Evolutionary conservation across 2,888 invertebrate species (phyloP), one percentile per base, ranked within the genome.

Genomic region (Octodonta nipae): DNA sequence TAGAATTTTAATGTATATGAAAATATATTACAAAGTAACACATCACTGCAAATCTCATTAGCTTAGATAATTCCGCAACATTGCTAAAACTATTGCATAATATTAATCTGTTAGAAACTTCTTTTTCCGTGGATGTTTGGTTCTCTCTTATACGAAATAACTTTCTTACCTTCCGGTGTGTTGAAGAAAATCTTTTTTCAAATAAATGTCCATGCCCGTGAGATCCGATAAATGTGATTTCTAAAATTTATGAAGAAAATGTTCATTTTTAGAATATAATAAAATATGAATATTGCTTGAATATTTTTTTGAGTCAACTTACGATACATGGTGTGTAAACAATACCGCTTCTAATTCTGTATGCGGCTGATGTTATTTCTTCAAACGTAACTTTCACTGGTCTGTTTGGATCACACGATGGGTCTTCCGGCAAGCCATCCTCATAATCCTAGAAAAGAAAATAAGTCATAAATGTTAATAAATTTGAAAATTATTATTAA

Each of bases 101-200:
- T n/a, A n/a, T n/a, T n/a, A n/a, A n/a, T n/a, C n/a, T n/a, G n/a
- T n/a, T n/a, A n/a, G n/a, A n/a, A n/a, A n/a, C n/a, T n/a, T n/a
- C n/a, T n/a, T n/a, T n/a, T n/a, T n/a, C n/a, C n/a, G n/a, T n/a
- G n/a, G n/a, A n/a, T n/a, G n/a, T n/a, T n/a, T n/a, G n/a, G n/a
- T n/a, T n/a, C n/a, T n/a, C n/a, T n/a, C n/a, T n/a, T n/a, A n/a
- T n/a, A n/a, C n/a, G 25, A 12, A n/a, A 31, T 11, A 11, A 13
- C 10, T 32, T 37, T 38, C 52, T 54, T 61, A 86, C 85, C 88
- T 92, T 56, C 93, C 93, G n/a, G 93, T 95, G 42, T 75, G 78
- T 63, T 93, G 92, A 8, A 89, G 69, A 56, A 87, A 92, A 60
- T 95, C 93, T 58, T 91, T 91, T 64, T 93, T 95, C 47, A 93